A percentile compares a stretch with the other conserved stretches of the same genome.
phyloP scores from a whole-genome alignment of 2,888 invertebrate species.

The Plagiodera versicolora region DNA sequence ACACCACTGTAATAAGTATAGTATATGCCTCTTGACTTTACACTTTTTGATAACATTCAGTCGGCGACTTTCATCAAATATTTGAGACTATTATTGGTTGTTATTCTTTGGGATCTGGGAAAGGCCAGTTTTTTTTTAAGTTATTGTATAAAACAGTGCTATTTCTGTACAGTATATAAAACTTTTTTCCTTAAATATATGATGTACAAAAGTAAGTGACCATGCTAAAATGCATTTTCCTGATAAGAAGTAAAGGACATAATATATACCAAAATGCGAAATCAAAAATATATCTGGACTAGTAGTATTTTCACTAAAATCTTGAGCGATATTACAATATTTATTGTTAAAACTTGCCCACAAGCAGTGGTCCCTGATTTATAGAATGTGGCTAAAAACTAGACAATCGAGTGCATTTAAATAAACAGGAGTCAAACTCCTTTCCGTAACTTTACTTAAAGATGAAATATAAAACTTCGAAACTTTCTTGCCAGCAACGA shows the following conservation, averaged over 20 bases:
- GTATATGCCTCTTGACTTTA: constrained; percentile 13
- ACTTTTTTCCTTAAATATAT: constrained; percentile 26
- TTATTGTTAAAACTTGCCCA: constrained; percentile 17
- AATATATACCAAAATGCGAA: constrained; percentile 1
- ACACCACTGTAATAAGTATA: too few relatives aligned
- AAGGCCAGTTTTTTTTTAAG: constrained; percentile 31
- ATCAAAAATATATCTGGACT: not conserved
- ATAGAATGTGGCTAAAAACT: not conserved
- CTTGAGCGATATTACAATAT: constrained; percentile 17
- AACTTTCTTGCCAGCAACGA: too few relatives aligned
- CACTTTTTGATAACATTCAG: constrained; percentile 23
- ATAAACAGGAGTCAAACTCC: not conserved
- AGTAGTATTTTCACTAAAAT: not conserved
- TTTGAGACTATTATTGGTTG: constrained; percentile 27
- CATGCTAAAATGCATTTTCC: constrained; percentile 16
- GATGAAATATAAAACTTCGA: too few relatives aligned
- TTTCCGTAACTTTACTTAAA: not conserved
- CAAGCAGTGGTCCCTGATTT: constrained; percentile 21
- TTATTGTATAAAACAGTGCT: constrained; percentile 29
- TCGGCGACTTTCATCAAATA: constrained; percentile 17
- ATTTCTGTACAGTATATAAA: constrained; percentile 29
- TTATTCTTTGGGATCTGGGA: constrained; percentile 32
- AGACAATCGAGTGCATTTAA: not conserved
- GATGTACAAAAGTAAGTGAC: constrained; percentile 18
- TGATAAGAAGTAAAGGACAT: constrained; percentile 4